Evolutionary conservation across 1,140 invertebrate species (phyloP), one percentile per base, ranked within the genome.

Genomic region (Papilio glaucus): DNA sequence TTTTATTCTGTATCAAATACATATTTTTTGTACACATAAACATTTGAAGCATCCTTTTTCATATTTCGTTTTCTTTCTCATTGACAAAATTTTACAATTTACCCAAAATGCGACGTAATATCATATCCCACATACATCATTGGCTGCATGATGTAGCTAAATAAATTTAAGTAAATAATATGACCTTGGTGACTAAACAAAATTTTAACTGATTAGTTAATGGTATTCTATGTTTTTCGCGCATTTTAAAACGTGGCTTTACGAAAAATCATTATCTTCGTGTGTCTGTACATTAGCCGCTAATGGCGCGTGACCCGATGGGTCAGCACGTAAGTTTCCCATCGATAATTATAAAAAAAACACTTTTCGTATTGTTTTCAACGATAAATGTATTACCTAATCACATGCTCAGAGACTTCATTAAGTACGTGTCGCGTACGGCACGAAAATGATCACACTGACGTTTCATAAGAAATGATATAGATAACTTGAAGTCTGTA

Each of bases 171-270:
- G n/a, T n/a, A 33, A 33, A 33, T 33, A 33, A 6, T 53, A 24
- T 53, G 7, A 26, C 49, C 49, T 57, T 57, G 49, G 49, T 57
- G 21, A 57, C 9, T 49, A 24, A 57, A 57, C 10, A 57, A 57
- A 26, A 57, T 12, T 9, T 57, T 24, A 57, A 57, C 12, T 26
- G 21, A 57, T 33, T 15, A 57, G 9, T 57, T 24, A 57, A 57
- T 49, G 45, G n/a, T n/a, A 49, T 49, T 24, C 21, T 21, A 13
- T 12, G 45, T 18, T 18, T 21, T 18, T 24, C 13, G 21, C 8
- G 49, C 24, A 24, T 53, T 24, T 53, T 24, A 53, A 53, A 53
- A 53, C 49, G 0, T 21, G 15, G n/a, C 7, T 57, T 57, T 57
- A 57, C 8, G 0, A 57, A 57, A n/a, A 57, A 57, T 26, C 21